Evolutionary conservation across 1,140 invertebrate genomes (phyloP), one percentile per base, ranked within the genome.

Genomic region (Mesaphorura yosii): DNA sequence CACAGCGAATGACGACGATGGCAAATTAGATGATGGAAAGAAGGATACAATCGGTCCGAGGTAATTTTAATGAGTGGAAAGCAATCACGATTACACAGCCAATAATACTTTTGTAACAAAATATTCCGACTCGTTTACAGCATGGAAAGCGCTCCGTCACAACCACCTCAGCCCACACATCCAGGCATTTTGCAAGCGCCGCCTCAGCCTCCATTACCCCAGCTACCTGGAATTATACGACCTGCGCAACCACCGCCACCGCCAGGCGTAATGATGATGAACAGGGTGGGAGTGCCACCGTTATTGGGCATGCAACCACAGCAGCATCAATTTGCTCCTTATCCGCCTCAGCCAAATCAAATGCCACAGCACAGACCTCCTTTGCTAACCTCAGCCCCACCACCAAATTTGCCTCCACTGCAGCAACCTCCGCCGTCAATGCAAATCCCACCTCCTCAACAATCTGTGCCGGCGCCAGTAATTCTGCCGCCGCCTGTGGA

Each of bases 91-190:
- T 39, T n/a, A 17, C 15, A 23, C 39, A 5, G n/a, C n/a, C n/a
- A n/a, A n/a, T n/a, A n/a, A 55, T 3, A 42, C 42, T 1, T 26
- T 46, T 53, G 1, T 19, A 51, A 5, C 44, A 19, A 28, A n/a
- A 25, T 38, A n/a, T 44, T 44, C 3, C n/a, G 28, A 50, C 17
- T 19, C 17, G 26, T 38, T 29, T 19, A 34, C 17, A 49, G 34
- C 22, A 51, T 51, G 25, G 49, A 56, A 19, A 53, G 53, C 1
- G 54, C 59, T 0, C 58, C 4, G 50, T 74, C 76, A 10, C 73
- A 77, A 68, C 77, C 80, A 39, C 76, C n/a, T n/a, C 75, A 31
- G 48, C 10, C 48, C 48, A 37, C 55, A 52, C 38, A 45, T 55
- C 57, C 67, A 45, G 57, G 57, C n/a, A 55, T 54, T 38, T 19